Conservation (phyloP, 2,888 invertebrate genomes). For the Gnatocerus cornutus region DNA sequence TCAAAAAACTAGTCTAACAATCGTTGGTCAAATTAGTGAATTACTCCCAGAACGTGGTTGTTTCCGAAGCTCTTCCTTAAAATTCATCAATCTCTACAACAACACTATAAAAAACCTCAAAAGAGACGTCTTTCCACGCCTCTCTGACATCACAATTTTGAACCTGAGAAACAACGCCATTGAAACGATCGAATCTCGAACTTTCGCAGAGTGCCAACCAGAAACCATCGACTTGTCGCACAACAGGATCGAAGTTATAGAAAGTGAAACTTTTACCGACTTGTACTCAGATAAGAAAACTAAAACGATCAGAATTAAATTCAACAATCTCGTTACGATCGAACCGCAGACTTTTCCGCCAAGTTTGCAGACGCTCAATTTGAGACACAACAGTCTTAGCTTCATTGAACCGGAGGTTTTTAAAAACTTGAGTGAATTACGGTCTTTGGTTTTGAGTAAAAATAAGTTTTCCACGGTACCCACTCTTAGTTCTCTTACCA, state of each 20-base stretch:
- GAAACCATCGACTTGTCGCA: conserved; percentile 1
- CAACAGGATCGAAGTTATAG: not conserved
- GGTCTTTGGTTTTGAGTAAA: not conserved
- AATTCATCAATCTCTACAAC: not conserved
- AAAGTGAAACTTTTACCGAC: not conserved
- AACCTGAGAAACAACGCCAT: not conserved
- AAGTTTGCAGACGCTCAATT: not conserved
- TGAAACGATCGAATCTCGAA: not conserved
- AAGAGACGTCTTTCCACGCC: not conserved
- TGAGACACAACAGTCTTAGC: not conserved
- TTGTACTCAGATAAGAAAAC: not conserved
- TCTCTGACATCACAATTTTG: not conserved
- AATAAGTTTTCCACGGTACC: not conserved
- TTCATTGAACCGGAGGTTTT: not conserved
- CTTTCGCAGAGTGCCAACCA: not conserved
- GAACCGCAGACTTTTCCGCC: not conserved
- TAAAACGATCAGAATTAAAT: not conserved
- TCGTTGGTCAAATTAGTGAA: not conserved
- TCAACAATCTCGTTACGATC: not conserved
- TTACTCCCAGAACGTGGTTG: not conserved
- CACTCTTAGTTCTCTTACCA: not conserved
- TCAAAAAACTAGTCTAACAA: not conserved
- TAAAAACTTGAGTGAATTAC: not conserved
- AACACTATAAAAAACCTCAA: not conserved
- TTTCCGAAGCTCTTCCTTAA: not conserved